Conservation (phyloP, 1,140 invertebrate genomes). For the Limonius californicus region DNA sequence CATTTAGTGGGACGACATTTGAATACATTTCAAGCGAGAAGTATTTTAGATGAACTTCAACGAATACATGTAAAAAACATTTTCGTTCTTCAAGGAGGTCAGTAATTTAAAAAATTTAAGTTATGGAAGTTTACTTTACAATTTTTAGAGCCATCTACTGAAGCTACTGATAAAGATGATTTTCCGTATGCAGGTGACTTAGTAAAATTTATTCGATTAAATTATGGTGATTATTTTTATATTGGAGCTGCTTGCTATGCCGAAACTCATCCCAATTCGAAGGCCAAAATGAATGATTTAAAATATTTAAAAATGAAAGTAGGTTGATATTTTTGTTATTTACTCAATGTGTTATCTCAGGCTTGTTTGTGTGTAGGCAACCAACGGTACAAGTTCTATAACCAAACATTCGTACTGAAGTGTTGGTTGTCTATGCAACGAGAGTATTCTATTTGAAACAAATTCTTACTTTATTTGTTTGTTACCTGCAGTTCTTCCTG, state of each 20-base stretch:
- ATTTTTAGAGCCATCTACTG: not conserved
- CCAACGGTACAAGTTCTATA: too few species aligned
- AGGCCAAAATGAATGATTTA: conserved; percentile 36
- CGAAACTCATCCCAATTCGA: conserved; percentile 25
- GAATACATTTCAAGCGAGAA: not conserved
- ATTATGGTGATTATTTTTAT: conserved; percentile 45
- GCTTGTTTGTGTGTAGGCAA: too few species aligned
- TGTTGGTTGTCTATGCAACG: too few species aligned
- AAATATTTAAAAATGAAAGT: conserved; percentile 44
- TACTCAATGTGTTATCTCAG: too few species aligned
- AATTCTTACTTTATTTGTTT: too few species aligned
- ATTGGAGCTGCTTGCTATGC: conserved; percentile 48
- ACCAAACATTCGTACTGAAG: too few species aligned
- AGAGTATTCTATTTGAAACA: too few species aligned
- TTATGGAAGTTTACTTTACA: not conserved
- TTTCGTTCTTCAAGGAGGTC: not conserved
- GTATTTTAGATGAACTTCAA: not conserved
- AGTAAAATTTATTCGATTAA: conserved; percentile 41
- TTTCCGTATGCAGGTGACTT: conserved; percentile 21
- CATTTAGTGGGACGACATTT: not conserved
- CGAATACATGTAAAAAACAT: not conserved
- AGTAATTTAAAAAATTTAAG: not conserved
- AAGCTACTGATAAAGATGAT: not conserved
- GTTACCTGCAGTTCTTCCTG: too few species aligned
- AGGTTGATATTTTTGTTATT: not conserved